phyloP scores from a whole-genome alignment of 2,113 vertebrate species.

The Poicephalus meyeri region DNA sequence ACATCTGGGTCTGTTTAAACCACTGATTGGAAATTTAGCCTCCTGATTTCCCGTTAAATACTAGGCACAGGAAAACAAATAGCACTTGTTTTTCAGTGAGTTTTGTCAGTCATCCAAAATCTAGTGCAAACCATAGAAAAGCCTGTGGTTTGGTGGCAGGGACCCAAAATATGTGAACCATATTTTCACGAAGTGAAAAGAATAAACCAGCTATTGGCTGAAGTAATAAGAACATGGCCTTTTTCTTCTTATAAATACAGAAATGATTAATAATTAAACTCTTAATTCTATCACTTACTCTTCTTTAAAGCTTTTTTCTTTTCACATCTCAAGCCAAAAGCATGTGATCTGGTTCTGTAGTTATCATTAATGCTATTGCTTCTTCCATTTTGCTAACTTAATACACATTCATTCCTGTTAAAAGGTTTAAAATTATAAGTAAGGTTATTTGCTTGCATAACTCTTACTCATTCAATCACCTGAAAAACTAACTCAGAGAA shows the following conservation, averaged over 20 bases:
- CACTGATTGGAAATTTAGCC: conserved; percentile 81
- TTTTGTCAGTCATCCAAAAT: conserved; percentile 81
- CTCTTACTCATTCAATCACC: neutral
- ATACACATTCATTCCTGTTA: neutral
- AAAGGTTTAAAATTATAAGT: neutral
- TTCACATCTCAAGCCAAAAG: conserved; percentile 51
- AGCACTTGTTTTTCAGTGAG: conserved; percentile 83
- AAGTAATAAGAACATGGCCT: neutral
- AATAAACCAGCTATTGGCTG: conserved; percentile 62
- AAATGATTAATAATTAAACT: conserved; percentile 57
- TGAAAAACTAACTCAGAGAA: neutral
- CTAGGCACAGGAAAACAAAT: conserved; percentile 83
- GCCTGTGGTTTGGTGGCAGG: conserved; percentile 77
- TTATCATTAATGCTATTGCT: conserved; percentile 39
- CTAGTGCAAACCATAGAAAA: conserved; percentile 68
- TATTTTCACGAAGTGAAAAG: conserved; percentile 61
- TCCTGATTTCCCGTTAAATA: conserved; percentile 86
- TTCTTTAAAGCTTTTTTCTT: conserved; percentile 36
- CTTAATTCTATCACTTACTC: conserved; percentile 16
- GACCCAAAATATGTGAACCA: conserved; percentile 69
- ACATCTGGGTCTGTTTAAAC: conserved; percentile 85
- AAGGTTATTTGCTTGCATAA: conserved; percentile 1
- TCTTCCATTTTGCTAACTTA: neutral
- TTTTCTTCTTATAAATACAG: conserved; percentile 49
- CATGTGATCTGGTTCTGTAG: conserved; percentile 20